Evolutionary conservation across 2,888 invertebrate species (phyloP).

Genomic region (Drosophila antonietae): DNA sequence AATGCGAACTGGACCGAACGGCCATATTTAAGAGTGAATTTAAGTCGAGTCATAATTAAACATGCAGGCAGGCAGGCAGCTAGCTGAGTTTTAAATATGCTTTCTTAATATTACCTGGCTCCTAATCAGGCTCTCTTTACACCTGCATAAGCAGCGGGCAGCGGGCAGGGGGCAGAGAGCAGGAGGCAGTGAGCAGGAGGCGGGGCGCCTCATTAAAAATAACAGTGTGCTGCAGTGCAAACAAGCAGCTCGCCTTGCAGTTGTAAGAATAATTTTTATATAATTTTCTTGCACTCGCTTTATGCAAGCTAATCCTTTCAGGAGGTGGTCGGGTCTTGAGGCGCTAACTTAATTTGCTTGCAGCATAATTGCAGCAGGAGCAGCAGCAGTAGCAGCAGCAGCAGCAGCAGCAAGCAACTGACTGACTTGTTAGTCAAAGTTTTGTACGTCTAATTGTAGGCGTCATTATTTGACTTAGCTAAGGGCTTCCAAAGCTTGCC

Average conservation of each 20-base stretch:
- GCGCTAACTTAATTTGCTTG: constrained; percentile 69
- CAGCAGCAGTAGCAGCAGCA: constrained; percentile 25
- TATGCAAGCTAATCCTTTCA: constrained; percentile 38
- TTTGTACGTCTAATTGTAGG: constrained; percentile 71
- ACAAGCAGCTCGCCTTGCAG: constrained; percentile 62
- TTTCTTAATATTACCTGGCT: constrained; percentile 24
- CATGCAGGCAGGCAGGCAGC: constrained; percentile 12
- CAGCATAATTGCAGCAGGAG: constrained; percentile 60
- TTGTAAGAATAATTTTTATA: constrained; percentile 53
- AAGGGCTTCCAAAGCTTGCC: constrained; percentile 15
- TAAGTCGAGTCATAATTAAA: constrained; percentile 70
- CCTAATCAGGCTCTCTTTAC: constrained; percentile 61
- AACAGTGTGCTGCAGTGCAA: constrained; percentile 49
- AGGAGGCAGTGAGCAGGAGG: neutral
- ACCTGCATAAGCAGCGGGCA: constrained; percentile 11
- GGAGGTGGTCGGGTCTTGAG: constrained; percentile 23
- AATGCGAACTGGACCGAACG: neutral
- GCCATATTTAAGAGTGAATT: constrained; percentile 45
- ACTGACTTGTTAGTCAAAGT: constrained; percentile 63
- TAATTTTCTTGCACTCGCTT: constrained; percentile 56
- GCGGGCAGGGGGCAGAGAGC: neutral
- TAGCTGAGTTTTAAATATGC: constrained; percentile 41
- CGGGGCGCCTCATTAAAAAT: constrained; percentile 67
- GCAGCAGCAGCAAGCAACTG: constrained; percentile 35
- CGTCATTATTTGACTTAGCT: constrained; percentile 63